Evolutionary conservation across 2,113 vertebrate genomes (phyloP).

Genomic region (Cettia cetti): DNA sequence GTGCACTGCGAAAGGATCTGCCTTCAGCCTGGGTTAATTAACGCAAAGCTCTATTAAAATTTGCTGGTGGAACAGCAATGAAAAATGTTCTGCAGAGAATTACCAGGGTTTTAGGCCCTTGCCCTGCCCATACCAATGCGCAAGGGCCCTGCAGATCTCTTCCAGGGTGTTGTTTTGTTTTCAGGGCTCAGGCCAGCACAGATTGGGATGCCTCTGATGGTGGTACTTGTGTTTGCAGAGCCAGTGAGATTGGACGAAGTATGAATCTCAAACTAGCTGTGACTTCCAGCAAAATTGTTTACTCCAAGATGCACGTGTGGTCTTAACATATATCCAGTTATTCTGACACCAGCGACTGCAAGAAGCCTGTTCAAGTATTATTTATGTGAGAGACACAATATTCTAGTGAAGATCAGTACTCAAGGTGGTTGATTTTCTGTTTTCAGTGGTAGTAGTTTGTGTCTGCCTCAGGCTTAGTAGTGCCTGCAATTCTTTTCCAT

Average conservation of each 20-base stretch:
- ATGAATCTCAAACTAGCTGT: neutral
- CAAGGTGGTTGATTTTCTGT: neutral
- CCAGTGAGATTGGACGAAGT: neutral
- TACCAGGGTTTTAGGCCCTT: neutral
- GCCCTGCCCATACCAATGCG: fast-evolving
- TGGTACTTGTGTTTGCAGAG: neutral
- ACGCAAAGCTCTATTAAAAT: neutral
- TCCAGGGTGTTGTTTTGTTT: neutral
- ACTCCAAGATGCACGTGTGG: no score
- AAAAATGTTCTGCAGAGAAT: neutral
- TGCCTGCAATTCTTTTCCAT: neutral
- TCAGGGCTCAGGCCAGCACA: neutral
- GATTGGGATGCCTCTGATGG: neutral
- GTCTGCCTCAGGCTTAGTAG: neutral
- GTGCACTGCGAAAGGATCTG: neutral
- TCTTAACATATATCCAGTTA: neutral
- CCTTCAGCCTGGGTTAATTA: neutral
- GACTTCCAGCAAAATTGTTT: neutral
- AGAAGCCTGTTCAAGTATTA: neutral
- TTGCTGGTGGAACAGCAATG: neutral
- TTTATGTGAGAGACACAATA: neutral
- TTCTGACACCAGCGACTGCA: fast-evolving
- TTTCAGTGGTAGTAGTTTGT: neutral
- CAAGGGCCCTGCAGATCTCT: neutral
- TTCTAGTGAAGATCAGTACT: neutral